Base-by-base conservation (phyloP, 2,113 vertebrate species). In the Trogon surrucura region DNA sequence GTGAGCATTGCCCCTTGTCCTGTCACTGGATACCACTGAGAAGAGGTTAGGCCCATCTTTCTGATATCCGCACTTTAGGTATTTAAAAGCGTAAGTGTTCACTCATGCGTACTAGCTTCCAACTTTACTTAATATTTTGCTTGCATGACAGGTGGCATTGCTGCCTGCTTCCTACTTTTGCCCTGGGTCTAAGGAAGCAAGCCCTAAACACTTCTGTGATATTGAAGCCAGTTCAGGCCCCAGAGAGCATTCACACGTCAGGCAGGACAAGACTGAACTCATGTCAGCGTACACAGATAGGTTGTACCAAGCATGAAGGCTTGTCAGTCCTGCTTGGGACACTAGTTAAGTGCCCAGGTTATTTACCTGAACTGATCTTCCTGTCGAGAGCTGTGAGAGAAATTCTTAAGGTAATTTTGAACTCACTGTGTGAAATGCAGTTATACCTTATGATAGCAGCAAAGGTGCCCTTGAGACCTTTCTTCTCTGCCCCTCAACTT, bases 401-500 rank as follows among this genome's bases (percentile, higher is more conserved):
- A 87, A 93, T 74, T 93, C 51, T 32, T 64, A 7, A 47, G 71
- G 44, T 56, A 64, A 93, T 94, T 85, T 44, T 71, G 75, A 85
- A 67, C 32, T 83, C 64, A 8, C 26, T 48, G 15, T 84, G 32
- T 87, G 66, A 84, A 91, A 71, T 30, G 20, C 53, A 72, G 65
- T 89, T 81, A 56, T 20, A 56, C 22, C 9, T 85, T 51, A 84
- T 38, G 51, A 95, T 29, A 89, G 81, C 34, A 79, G 61, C 16
- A 66, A 87, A 89, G 32, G 19, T 75, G 53, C 73, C 66, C 81
- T 79, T 87, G 84, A 93, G 91, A 94, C 50, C 44, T 83, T 93
- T 34, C 32, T 83, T 88, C 74, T 85, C 36, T 80, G 64, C 64
- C 47, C 16, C 21, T 70, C 80, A 70, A 53, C 13, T 93, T 80